Percentiles rank a stretch among this genome's conserved stretches.
Conservation (phyloP, 2,888 invertebrate genomes). For the Lysandra bellargus region DNA sequence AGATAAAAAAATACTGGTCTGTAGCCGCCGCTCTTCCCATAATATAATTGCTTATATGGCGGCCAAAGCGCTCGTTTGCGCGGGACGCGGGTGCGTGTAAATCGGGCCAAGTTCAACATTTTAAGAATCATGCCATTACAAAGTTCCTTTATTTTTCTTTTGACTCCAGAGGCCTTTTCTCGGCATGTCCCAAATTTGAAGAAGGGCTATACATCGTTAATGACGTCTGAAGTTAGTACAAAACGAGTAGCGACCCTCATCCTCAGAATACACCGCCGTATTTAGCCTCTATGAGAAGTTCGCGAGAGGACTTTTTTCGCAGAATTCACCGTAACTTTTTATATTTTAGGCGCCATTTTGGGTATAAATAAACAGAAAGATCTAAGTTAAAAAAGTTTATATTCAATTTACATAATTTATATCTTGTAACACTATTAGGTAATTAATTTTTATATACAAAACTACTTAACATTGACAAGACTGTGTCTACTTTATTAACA, state of each 20-base stretch:
- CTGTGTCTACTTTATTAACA: no score
- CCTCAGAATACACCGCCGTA: conserved; percentile 2
- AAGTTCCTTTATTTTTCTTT: conserved; percentile 6
- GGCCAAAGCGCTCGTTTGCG: no score
- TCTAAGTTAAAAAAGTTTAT: background rate
- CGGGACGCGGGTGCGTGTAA: no score
- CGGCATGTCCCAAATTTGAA: conserved; percentile 20
- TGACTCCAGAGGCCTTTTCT: background rate
- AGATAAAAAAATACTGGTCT: no score
- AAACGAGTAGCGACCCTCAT: conserved; percentile 22
- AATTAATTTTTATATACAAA: no score
- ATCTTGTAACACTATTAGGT: no score
- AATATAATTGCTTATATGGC: no score
- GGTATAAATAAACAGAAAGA: background rate
- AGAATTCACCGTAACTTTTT: background rate
- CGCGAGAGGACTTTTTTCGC: background rate
- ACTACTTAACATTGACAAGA: no score
- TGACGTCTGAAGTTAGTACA: conserved; percentile 28
- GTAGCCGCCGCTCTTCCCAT: no score
- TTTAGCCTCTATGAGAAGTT: conserved; percentile 15
- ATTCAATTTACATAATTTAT: no score
- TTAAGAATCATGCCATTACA: background rate
- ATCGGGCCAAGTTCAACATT: background rate
- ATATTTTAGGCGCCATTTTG: background rate
- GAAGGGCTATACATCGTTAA: conserved; percentile 23